Percentiles rank a stretch among this genome's conserved stretches.
Conservation (phyloP, 2,113 vertebrate genomes). For the Synchiropus splendidus region DNA sequence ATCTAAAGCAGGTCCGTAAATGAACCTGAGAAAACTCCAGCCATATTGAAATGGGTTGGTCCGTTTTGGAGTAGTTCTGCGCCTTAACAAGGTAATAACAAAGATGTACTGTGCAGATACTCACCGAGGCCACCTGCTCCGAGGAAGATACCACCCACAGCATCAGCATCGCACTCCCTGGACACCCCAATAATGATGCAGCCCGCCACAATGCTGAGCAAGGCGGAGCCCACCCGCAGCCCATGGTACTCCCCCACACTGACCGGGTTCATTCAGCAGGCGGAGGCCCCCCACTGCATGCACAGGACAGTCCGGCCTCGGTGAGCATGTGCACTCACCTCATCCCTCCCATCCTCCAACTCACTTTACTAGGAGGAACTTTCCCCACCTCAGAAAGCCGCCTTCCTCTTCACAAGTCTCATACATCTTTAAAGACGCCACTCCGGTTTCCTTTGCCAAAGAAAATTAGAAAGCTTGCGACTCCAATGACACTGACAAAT, state of each 20-base stretch:
- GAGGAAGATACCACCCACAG: slow-evolving; percentile 76
- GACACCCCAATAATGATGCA: slow-evolving; percentile 80
- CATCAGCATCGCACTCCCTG: slow-evolving; percentile 73
- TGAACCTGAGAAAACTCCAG: too few relatives aligned
- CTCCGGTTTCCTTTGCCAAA: slow-evolving; percentile 55
- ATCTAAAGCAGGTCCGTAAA: too few relatives aligned
- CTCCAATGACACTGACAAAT: slow-evolving; percentile 44
- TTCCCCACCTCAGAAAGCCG: too few relatives aligned
- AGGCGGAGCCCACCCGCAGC: slow-evolving; percentile 73
- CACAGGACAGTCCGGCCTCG: slow-evolving; percentile 1
- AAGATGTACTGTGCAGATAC: slow-evolving; percentile 23
- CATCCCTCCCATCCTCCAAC: too few relatives aligned
- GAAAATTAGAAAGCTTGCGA: slow-evolving; percentile 36
- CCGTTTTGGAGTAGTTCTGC: too few relatives aligned
- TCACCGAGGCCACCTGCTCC: slow-evolving; percentile 78
- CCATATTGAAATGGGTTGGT: too few relatives aligned
- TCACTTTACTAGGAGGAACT: too few relatives aligned
- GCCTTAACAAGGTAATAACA: too few relatives aligned
- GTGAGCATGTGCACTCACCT: too few relatives aligned
- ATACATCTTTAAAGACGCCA: slow-evolving; percentile 66
- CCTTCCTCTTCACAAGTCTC: slow-evolving; percentile 36
- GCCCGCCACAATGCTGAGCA: slow-evolving; percentile 74
- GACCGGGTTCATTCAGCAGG: slow-evolving; percentile 68
- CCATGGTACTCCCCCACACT: slow-evolving; percentile 73
- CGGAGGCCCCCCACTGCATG: slow-evolving; percentile 35